Base-by-base conservation (phyloP, 2,113 vertebrate species). In the Actinemys pallida region DNA sequence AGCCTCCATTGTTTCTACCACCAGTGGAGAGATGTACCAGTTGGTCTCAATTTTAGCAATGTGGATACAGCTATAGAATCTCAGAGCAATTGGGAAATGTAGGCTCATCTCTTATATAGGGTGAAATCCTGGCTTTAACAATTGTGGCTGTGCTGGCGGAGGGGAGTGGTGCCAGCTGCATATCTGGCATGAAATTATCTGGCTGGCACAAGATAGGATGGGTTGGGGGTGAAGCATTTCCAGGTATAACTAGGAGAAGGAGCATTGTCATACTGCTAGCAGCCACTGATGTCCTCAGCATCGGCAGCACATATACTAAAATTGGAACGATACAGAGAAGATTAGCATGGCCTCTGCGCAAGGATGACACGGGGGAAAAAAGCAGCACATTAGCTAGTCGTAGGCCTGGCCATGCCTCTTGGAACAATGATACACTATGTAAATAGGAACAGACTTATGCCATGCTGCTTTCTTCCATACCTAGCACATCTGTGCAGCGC, bases 281-380 rank as follows among this genome's bases (percentile, higher is more conserved):
- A 72, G 17, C 20, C 17, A 19, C 19, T 22, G n/a, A 42, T 72
- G 19, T 72, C 69, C n/a, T 72, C n/a, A 72, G 7, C n/a, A n/a
- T 97, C 95, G 95, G 96, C 96, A 96, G 97, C 96, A 97, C 96
- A 97, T 94, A 95, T 95, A 96, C 95, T 96, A 97, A 97, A 97
- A 97, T 96, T 97, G 95, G 95, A 97, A 97, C 93, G 93, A 96
- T 97, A 97, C 96, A 97, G 97, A 97, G 97, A 98, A 97, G 96
- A 97, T 97, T 96, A 97, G 96, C 96, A 82, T 50, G 96, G 83
- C 85, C 88, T 90, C 93, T 95, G 95, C 93, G 94, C 95, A 97
- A 98, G 91, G 93, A 97, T 88, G 96, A 98, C 97, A 97, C 89
- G 83, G 39, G 8, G 2, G 8, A 47, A 47, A 47, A 47, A 47